Percentiles rank a stretch among this genome's conserved stretches.
phyloP scores from a whole-genome alignment of 2,113 vertebrate species.

The Hirundichthys speculiger region DNA sequence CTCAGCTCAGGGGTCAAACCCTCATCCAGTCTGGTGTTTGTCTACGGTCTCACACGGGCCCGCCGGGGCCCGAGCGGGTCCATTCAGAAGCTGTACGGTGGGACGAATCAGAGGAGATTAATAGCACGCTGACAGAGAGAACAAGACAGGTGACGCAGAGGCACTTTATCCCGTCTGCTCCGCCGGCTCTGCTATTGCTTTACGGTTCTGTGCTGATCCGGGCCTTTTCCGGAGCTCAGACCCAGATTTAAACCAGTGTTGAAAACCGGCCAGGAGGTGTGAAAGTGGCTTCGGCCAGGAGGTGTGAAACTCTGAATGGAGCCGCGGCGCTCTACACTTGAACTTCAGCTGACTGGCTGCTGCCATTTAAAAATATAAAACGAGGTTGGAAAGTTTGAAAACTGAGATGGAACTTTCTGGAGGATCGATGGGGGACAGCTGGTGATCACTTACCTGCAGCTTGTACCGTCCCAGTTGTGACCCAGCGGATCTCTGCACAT shows the following conservation, averaged over 20 bases:
- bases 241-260: constrained; percentile 7
- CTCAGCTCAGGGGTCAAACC: constrained; percentile 34
- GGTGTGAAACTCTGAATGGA: background rate
- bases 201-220: background rate
- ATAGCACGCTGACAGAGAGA: constrained; percentile 30
- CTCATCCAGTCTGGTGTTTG: constrained; percentile 51
- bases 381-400: constrained; percentile 2
- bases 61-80: constrained; percentile 42
- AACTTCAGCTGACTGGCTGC: constrained; percentile 7
- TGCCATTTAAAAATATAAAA: too few species aligned
- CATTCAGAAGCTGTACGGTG: constrained; percentile 55
- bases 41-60: constrained; percentile 47
- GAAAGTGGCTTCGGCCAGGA: background rate
- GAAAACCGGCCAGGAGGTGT: background rate
- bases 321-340: background rate
- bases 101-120: constrained; percentile 51
- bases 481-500: too few species aligned
- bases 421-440: background rate
- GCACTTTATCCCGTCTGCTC: constrained; percentile 2
- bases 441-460: too few species aligned
- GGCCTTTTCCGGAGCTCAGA: constrained; percentile 14
- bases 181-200: background rate
- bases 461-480: too few species aligned
- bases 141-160: background rate
- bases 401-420: background rate